A percentile compares a stretch with the other conserved stretches of the same genome.
These are phyloP conservation scores for Brachionus sp. DNA, from an alignment of 1,140 invertebrate species.

Conservation along the genomic window DNA sequence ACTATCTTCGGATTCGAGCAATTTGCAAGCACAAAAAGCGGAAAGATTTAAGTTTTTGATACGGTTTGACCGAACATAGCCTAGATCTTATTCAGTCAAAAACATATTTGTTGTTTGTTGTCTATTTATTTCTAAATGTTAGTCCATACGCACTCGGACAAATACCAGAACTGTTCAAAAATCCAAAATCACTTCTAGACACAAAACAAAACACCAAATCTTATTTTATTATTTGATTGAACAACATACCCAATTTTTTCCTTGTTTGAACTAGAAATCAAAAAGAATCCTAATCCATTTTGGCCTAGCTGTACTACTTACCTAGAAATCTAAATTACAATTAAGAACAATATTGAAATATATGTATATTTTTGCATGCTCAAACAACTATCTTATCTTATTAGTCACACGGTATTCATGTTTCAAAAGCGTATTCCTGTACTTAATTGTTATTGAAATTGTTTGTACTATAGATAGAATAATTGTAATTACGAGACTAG, in stretches of 20 bases:
- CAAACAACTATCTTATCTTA: conserved; percentile 21
- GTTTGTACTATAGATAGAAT: conserved; percentile 14
- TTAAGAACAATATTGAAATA: conserved; percentile 23
- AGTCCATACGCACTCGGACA: background rate
- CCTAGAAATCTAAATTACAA: conserved; percentile 28
- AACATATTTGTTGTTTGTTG: background rate
- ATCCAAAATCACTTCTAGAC: background rate
- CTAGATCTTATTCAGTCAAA: background rate
- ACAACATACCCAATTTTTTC: conserved; percentile 28
- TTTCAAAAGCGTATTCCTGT: conserved; percentile 23
- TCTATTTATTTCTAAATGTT: background rate
- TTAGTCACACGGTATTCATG: conserved; percentile 29
- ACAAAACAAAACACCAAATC: conserved; percentile 13
- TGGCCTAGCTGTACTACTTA: conserved; percentile 19
- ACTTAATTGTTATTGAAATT: conserved; percentile 44
- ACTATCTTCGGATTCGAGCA: background rate
- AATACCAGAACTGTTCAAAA: background rate
- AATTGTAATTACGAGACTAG: conserved; percentile 19
- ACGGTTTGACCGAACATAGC: background rate
- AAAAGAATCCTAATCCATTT: conserved; percentile 8
- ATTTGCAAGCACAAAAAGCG: background rate
- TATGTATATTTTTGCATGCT: conserved; percentile 28
- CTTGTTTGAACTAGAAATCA: conserved; percentile 31
- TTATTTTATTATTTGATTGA: background rate
- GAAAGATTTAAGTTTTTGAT: background rate